phyloP scores from a whole-genome alignment of 2,888 invertebrate species.

The Drosophila sordidapex region DNA sequence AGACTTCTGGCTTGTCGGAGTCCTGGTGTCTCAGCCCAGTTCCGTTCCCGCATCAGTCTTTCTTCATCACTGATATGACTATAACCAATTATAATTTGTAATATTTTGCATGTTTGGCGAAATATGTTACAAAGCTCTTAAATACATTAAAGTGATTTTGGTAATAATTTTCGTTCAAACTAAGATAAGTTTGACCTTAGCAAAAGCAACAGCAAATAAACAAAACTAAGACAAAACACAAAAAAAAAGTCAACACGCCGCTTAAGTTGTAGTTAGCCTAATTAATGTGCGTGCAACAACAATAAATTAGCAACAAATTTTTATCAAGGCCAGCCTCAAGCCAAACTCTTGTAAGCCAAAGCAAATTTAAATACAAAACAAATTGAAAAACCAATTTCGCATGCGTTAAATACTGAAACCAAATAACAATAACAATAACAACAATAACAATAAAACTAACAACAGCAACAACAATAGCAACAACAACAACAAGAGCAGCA shows the following conservation, averaged over 20 bases:
- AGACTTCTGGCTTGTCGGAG: too few relatives aligned
- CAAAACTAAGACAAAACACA: slow-evolving; percentile 5
- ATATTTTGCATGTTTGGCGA: not conserved
- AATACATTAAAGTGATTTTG: not conserved
- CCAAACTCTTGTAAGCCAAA: slow-evolving; percentile 40
- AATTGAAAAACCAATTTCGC: slow-evolving; percentile 67
- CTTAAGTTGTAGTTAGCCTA: slow-evolving; percentile 29
- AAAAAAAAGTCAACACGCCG: slow-evolving; percentile 12
- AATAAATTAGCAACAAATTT: slow-evolving; percentile 33
- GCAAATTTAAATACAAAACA: slow-evolving; percentile 55
- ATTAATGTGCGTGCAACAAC: slow-evolving; percentile 52
- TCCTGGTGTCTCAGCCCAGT: too few relatives aligned
- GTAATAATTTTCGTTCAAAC: not conserved
- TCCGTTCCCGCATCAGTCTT: too few relatives aligned
- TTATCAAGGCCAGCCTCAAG: slow-evolving; percentile 34
- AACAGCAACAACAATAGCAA: slow-evolving; percentile 1
- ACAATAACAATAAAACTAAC: slow-evolving; percentile 11
- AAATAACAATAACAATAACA: slow-evolving; percentile 17
- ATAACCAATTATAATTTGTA: not conserved
- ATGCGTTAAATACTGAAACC: slow-evolving; percentile 48
- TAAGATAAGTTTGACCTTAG: not conserved
- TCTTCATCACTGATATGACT: too few relatives aligned
- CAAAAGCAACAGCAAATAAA: not conserved
- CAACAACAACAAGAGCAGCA: slow-evolving; percentile 17
- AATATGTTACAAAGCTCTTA: not conserved